Evolutionary conservation across 2,888 invertebrate genomes (phyloP), one percentile per base, ranked within the genome.

Genomic region (Griposia aprilina): DNA sequence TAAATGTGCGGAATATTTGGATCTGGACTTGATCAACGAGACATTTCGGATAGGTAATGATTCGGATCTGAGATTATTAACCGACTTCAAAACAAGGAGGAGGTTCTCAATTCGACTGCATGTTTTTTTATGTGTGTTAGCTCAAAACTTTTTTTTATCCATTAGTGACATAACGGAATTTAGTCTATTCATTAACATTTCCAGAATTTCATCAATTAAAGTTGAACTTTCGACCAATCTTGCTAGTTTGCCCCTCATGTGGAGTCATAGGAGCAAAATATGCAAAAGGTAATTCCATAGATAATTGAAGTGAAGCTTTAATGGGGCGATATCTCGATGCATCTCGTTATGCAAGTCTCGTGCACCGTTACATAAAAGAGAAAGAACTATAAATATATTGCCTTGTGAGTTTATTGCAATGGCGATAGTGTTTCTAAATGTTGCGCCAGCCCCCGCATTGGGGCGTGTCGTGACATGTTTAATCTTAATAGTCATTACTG

Each of bases 331-430:
- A 87, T 75, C 70, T 77, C 60, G 74, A 80, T 84, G 86, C 86
- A 86, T 78, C 76, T 67, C 50, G 76, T 89, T 89, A 88, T 86
- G 82, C 88, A 87, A 87, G 81, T 78, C 74, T 74, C 52, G 62
- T 87, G 81, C 81, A 84, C 74, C 78, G 79, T 89, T 88, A 87
- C 65, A 81, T 88, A 87, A 88, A 85, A 82, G 89, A 87, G 81
- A 81, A 89, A 88, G 80, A 89, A 85, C 73, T 87, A 81, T 83
- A 75, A 78, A 86, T 79, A 86, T 76, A 74, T 81, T 83, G 85
- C 75, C 73, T 81, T 81, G 85, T 81, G 85, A 74, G 85, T 82
- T 80, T 80, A 81, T 85, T 81, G 87, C 82, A 81, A 84, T 59
- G 82, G 82, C 70, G 87, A 84, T 84, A 84, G 81, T 81, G 85